phyloP scores from a whole-genome alignment of 2,888 invertebrate genomes.

The Macaria liturata region DNA sequence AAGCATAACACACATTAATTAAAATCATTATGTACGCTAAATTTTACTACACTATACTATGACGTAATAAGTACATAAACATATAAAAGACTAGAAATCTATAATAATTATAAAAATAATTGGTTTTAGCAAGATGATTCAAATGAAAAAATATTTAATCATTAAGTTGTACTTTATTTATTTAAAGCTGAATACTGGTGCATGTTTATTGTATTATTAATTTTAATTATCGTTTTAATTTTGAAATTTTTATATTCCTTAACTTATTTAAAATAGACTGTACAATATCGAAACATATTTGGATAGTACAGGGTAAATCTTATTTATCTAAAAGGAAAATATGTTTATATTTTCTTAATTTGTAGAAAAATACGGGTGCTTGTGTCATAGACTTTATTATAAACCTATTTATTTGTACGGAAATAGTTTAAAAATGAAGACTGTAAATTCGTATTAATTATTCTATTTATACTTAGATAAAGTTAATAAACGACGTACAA shows the following conservation, averaged over 20 bases:
- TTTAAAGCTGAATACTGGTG: slow-evolving; percentile 70
- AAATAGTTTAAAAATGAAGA: slow-evolving; percentile 28
- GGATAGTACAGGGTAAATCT: slow-evolving; percentile 55
- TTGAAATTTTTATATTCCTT: slow-evolving; percentile 19
- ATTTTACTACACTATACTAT: too few relatives aligned
- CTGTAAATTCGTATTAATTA: slow-evolving; percentile 26
- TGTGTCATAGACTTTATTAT: slow-evolving; percentile 49
- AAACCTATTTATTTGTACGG: slow-evolving; percentile 22
- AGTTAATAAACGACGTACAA: neutral
- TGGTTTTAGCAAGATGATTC: neutral
- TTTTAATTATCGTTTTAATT: slow-evolving; percentile 23
- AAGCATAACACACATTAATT: too few relatives aligned
- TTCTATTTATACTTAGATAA: slow-evolving; percentile 3
- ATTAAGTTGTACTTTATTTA: slow-evolving; percentile 35
- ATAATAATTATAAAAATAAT: too few relatives aligned
- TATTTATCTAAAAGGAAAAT: slow-evolving; percentile 4
- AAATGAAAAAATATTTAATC: neutral
- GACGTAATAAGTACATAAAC: too few relatives aligned
- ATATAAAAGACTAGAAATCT: too few relatives aligned
- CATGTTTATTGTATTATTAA: slow-evolving; percentile 40
- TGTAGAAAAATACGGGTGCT: slow-evolving; percentile 49
- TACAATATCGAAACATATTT: slow-evolving; percentile 34
- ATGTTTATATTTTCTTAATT: neutral
- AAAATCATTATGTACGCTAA: too few relatives aligned
- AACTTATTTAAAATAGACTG: slow-evolving; percentile 25